Evolutionary conservation across 2,888 invertebrate species (phyloP), one percentile per base, ranked within the genome.

Genomic region (Rhopalosiphum nymphaeae): DNA sequence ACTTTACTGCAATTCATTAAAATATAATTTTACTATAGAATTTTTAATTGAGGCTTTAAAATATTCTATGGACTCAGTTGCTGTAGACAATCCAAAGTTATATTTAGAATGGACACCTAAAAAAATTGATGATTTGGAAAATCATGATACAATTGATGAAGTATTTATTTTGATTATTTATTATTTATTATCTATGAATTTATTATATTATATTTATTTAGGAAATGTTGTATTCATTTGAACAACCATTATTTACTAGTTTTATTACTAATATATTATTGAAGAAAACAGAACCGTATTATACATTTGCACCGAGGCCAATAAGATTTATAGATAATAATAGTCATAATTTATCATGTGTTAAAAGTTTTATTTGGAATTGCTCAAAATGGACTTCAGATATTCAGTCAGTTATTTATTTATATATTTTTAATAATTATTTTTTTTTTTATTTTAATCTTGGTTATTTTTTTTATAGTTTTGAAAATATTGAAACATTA

Each of bases 161-260:
- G 94, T 94, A 86, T 90, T 90, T 85, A 90, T 56, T 29, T 49
- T 10, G 61, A 26, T 57, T 85, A 56, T 9, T 44, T 16, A 56
- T 53, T 56, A 92, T 67, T 89, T 44, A n/a, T 67, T 13, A 10
- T 84, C 10, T 44, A 46, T 89, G 0, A 56, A 53, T 89, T 42
- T 44, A 29, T 0, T 67, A 5, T 42, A 57, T 91, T 90, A 21
- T 91, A 9, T 89, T 90, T 85, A 0, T 92, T 44, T 67, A 94
- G 94, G 91, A 94, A 67, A 91, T n/a, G 46, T 53, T 36, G 4
- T 94, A 91, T 87, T 94, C 94, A 91, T 94, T 94, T 67, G 94
- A 94, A 87, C 94, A 94, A 91, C 94, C 94, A 44, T 53, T 94
- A 36, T 94, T 94, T 4, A 94, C 90, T n/a, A 67, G 67, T 11